Conservation (phyloP, 2,113 vertebrate genomes). For the Cynopterus brachyotis region DNA sequence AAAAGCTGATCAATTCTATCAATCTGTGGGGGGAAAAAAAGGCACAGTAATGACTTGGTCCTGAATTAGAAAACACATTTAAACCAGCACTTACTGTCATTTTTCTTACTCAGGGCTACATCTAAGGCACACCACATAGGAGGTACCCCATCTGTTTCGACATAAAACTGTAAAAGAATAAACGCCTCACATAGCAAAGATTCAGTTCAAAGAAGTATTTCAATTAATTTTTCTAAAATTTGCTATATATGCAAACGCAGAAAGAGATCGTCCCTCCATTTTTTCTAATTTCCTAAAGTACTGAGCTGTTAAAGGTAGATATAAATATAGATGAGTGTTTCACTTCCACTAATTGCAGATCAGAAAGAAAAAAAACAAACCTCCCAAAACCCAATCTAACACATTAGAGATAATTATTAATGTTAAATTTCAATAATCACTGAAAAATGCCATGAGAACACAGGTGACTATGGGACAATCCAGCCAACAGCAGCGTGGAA, state of each 20-base stretch:
- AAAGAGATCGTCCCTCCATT: neutral
- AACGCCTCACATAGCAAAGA: neutral
- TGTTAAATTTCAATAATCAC: neutral
- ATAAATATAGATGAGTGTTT: slow-evolving; percentile 8
- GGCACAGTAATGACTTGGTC: neutral
- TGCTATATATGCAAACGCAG: neutral
- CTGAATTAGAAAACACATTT: neutral
- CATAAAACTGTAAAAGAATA: neutral
- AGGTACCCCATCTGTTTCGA: neutral
- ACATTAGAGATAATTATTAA: neutral
- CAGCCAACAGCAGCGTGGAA: neutral
- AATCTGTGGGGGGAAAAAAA: slow-evolving; percentile 83
- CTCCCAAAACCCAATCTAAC: neutral
- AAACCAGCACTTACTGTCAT: neutral
- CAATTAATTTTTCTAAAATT: neutral
- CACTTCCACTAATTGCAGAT: neutral
- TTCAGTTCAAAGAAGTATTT: neutral
- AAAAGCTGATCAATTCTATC: slow-evolving; percentile 94
- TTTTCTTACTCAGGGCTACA: neutral
- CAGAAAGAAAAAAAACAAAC: neutral
- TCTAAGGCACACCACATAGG: neutral
- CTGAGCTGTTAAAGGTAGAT: neutral
- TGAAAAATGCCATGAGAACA: neutral
- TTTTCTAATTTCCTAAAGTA: slow-evolving; percentile 10
- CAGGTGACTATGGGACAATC: neutral